Conservation (phyloP, 1,140 invertebrate species). For the Metopolophium dirhodum region DNA sequence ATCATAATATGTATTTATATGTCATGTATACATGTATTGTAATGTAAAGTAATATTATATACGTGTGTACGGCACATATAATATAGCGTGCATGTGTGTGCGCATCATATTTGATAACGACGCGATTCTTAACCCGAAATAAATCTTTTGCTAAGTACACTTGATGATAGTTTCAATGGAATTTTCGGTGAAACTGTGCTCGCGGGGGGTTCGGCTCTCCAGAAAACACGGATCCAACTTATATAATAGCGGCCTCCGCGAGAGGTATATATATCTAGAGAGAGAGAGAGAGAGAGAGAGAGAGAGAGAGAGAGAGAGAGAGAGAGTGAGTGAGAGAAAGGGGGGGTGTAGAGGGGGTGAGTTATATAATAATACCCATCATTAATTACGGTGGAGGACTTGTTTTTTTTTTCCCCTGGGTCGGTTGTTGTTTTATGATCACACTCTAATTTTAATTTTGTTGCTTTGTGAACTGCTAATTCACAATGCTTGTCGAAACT, state of each 20-base stretch:
- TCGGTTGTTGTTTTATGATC: conserved; percentile 15
- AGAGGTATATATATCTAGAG: background rate
- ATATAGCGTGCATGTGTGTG: background rate
- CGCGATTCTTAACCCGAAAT: background rate
- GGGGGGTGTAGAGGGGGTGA: background rate
- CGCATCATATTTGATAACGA: background rate
- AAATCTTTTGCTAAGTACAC: conserved; percentile 23
- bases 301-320: background rate
- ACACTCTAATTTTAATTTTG: conserved; percentile 29
- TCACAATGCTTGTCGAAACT: conserved; percentile 45
- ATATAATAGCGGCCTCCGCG: background rate
- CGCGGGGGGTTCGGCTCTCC: background rate
- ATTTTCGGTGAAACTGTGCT: background rate
- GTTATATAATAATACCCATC: conserved; percentile 13
- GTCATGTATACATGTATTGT: background rate
- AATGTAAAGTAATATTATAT: background rate
- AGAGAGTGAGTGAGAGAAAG: background rate
- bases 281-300: too few species aligned
- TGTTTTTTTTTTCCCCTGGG: background rate
- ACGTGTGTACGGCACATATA: background rate
- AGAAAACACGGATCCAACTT: background rate
- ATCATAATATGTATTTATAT: background rate
- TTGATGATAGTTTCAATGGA: conserved; percentile 21
- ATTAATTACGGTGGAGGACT: conserved; percentile 25
- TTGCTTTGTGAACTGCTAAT: conserved; percentile 17